Conservation (phyloP, 2,113 vertebrate genomes). For the Galeopterus variegatus region DNA sequence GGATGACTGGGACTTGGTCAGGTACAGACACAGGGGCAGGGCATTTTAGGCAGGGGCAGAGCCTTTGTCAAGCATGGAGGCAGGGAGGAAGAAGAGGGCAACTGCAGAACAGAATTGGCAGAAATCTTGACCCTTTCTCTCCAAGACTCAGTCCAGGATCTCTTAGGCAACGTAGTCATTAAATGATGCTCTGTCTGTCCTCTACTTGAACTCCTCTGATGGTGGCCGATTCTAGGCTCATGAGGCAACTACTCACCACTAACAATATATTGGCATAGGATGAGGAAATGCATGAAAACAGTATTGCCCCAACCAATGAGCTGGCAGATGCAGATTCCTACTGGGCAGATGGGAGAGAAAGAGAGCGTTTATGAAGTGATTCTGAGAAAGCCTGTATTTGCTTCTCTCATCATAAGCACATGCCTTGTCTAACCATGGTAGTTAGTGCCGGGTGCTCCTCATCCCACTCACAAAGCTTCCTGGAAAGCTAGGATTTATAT, state of each 20-base stretch:
- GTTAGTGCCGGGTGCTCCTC: not conserved
- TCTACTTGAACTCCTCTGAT: not conserved
- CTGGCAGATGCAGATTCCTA: not conserved
- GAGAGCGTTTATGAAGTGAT: slow-evolving; percentile 54
- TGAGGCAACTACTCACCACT: not conserved
- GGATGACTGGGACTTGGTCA: not conserved
- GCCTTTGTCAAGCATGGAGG: not conserved
- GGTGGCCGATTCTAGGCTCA: not conserved
- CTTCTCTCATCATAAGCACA: slow-evolving; percentile 68
- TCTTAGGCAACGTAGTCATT: not conserved
- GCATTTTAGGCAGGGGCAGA: not conserved
- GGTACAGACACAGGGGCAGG: not conserved
- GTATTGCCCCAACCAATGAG: not conserved
- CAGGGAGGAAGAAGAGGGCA: not conserved
- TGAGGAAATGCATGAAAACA: not conserved
- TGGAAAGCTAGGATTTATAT: slow-evolving; percentile 69
- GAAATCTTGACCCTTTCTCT: not conserved
- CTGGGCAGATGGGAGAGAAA: not conserved
- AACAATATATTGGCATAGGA: not conserved
- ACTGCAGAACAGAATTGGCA: not conserved
- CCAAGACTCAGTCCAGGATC: not conserved
- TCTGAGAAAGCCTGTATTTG: slow-evolving; percentile 41
- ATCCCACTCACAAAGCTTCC: slow-evolving; percentile 61
- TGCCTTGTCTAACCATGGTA: slow-evolving; percentile 3
- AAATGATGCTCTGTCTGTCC: not conserved